Evolutionary conservation across 1,140 invertebrate genomes (phyloP), one percentile per base, ranked within the genome.

Genomic region (Euwallacea similis): DNA sequence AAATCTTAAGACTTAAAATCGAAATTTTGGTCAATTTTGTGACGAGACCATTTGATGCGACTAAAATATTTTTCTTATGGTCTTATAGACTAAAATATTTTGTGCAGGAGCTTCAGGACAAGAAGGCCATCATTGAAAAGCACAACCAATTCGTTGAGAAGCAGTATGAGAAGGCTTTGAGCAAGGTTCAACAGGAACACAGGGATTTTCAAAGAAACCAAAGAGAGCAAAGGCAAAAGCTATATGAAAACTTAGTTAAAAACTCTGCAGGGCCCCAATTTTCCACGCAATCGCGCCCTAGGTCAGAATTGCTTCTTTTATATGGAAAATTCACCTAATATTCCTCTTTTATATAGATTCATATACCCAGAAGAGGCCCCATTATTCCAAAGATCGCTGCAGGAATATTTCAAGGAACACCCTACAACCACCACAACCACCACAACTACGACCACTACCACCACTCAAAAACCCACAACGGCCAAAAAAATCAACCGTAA

Each of bases 91-190:
- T 33, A 33, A 33, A 33, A 6, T 64, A 11, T 53, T 33, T 33
- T 33, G 21, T 33, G 4, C 21, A 71, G 71, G 86, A 84, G 76
- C 79, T 87, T 13, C 83, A 86, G 76, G 87, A 89, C 71, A 85
- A 88, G 63, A 87, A 89, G 74, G 84, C 87, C 66, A 84, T 89
- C 8, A 89, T 89, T 71, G 87, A 89, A 74, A 89, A 89, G 77
- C 88, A 89, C 72, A 88, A 89, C 76, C 86, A 88, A 71, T 89
- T 88, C 74, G 86, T 89, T 13, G 86, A 89, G 74, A 89, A 87
- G 78, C 87, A 89, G 76, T 88, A 89, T 73, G 87, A 89, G 76
- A 89, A 89, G 76, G 86, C 88, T 60, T 84, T 88, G 75, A 85
- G 88, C 73, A 89, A 89, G 79, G 88, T 88, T 2, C 85, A 88